Percentiles rank a stretch among this genome's conserved stretches.
phyloP scores from a whole-genome alignment of 2,113 vertebrate genomes.

The Ceratotherium simum region DNA sequence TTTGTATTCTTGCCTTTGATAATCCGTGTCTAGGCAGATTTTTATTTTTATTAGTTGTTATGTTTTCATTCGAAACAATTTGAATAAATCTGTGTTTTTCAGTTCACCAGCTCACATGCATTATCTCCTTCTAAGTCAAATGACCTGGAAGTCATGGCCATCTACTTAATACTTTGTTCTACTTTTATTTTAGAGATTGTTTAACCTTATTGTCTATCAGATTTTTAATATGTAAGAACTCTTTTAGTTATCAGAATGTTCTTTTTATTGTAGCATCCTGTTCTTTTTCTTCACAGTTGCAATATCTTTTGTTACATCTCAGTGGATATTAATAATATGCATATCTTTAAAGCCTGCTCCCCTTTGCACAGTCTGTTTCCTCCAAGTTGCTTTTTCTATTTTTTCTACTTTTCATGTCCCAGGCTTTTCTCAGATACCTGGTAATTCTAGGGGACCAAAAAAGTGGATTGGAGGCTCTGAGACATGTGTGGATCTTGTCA shows the following conservation, averaged over 20 bases:
- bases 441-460: not conserved
- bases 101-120: not conserved
- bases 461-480: not conserved
- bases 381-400: not conserved
- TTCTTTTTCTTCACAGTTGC: not conserved
- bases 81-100: not conserved
- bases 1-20: slow-evolving; percentile 14
- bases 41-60: slow-evolving; percentile 22
- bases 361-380: not conserved
- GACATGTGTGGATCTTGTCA: not conserved
- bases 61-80: slow-evolving; percentile 27
- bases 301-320: not conserved
- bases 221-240: not conserved
- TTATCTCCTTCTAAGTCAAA: not conserved
- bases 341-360: not conserved
- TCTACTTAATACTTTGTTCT: not conserved
- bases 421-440: not conserved
- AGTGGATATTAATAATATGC: not conserved
- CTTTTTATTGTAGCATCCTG: not conserved
- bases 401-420: not conserved
- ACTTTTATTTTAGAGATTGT: not conserved
- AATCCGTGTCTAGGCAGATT: not conserved
- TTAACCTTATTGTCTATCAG: not conserved
- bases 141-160: not conserved
- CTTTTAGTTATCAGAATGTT: not conserved